Evolutionary conservation across 2,113 vertebrate genomes (phyloP).

Genomic region (Neopipo cinnamomea): DNA sequence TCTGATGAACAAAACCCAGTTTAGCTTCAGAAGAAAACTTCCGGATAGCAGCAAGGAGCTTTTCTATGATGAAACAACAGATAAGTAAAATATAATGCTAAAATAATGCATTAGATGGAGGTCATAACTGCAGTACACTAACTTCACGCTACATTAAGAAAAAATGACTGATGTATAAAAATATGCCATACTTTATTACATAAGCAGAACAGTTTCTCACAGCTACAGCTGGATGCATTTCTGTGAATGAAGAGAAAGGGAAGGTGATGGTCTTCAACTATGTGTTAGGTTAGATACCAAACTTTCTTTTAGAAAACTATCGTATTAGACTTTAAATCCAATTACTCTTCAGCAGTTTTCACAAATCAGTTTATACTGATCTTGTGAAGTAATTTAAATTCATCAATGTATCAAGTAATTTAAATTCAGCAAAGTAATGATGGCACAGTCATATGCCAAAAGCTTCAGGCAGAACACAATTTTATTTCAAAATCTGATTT

Average conservation of each 20-base stretch:
- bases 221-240: background rate
- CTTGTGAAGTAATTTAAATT: constrained; percentile 13
- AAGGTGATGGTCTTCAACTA: background rate
- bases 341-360: background rate
- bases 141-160: background rate
- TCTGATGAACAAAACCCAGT: background rate
- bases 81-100: background rate
- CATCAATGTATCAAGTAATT: background rate
- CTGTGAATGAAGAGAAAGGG: background rate
- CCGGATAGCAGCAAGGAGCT: background rate
- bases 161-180: background rate
- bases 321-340: background rate
- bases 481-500: background rate
- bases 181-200: background rate
- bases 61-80: background rate
- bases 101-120: background rate
- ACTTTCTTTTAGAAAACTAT: background rate
- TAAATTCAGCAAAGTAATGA: background rate
- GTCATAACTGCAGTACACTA: background rate
- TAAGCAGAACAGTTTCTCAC: background rate
- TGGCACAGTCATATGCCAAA: background rate
- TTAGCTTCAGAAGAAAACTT: background rate
- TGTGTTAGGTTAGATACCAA: background rate
- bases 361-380: background rate
- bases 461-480: background rate